A percentile compares a stretch with the other conserved stretches of the same genome.
These are phyloP conservation scores for Pachypanchax playfairii DNA, from an alignment of 2,113 vertebrate genomes.

Conservation along the genomic window DNA sequence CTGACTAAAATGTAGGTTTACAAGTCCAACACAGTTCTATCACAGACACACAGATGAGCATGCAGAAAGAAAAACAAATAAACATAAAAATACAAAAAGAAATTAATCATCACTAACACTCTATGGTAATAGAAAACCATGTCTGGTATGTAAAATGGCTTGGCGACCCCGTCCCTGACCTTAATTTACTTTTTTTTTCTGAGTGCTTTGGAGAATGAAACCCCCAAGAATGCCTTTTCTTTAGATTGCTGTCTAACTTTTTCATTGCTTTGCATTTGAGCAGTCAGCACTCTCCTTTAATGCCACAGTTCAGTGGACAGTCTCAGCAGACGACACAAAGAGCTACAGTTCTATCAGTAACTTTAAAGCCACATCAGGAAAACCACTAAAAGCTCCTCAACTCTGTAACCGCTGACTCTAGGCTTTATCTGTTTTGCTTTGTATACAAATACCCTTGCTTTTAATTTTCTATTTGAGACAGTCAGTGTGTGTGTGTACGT, in stretches of 20 bases:
- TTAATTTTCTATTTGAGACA: neutral
- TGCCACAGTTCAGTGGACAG: neutral
- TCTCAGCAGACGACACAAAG: conserved; percentile 8
- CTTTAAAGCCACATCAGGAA: conserved; percentile 12
- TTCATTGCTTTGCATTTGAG: neutral
- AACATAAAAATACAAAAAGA: neutral
- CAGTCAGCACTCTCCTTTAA: conserved; percentile 11
- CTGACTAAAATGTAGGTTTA: too few relatives aligned
- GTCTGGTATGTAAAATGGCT: neutral
- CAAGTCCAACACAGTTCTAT: neutral
- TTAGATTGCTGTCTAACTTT: neutral
- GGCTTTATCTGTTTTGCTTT: conserved; percentile 1
- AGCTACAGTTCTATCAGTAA: neutral
- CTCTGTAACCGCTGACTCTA: conserved; percentile 2
- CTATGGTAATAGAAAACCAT: neutral
- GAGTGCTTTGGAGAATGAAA: neutral
- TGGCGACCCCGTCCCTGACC: neutral
- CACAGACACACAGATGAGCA: neutral
- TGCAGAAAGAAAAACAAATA: neutral
- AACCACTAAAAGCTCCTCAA: conserved; percentile 17
- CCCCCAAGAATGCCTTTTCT: neutral
- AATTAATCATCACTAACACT: neutral
- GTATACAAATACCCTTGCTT: conserved; percentile 5
- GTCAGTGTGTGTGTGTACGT: neutral
- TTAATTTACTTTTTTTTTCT: conserved; percentile 1